These are phyloP conservation scores for Nyctibius bracteatus DNA, from an alignment of 2,113 vertebrate genomes.

Conservation along the genomic window DNA sequence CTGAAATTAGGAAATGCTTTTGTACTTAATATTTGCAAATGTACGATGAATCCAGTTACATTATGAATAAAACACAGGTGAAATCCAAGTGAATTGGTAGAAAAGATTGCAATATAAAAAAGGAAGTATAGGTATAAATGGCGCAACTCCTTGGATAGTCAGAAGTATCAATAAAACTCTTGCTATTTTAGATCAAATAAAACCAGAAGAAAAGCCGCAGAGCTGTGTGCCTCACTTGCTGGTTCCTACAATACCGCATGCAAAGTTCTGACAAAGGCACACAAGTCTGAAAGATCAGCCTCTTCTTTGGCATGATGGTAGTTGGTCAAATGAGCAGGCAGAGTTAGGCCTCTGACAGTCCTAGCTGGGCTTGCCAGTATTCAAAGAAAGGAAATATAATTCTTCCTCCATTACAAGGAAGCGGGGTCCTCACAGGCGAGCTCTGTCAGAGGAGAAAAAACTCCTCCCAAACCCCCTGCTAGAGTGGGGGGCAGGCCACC, in stretches of 20 bases:
- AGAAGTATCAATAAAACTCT: background rate
- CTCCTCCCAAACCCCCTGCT: background rate
- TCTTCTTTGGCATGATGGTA: background rate
- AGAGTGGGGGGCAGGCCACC: background rate
- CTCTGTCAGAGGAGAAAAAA: background rate
- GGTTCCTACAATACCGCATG: background rate
- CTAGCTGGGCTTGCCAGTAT: background rate
- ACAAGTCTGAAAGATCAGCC: background rate
- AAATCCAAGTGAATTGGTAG: background rate
- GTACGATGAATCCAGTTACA: background rate
- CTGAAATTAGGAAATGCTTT: background rate
- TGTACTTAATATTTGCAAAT: background rate
- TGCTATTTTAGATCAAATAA: background rate
- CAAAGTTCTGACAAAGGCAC: background rate
- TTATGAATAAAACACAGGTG: background rate
- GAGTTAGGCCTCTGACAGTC: background rate
- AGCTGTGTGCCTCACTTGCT: background rate
- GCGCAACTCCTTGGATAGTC: background rate
- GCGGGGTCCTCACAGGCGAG: background rate
- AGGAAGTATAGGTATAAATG: background rate
- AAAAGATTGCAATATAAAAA: background rate
- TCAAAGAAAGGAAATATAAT: background rate
- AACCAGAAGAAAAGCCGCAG: background rate
- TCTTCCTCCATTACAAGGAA: background rate
- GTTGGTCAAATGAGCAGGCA: accelerated